These are phyloP conservation scores for Lateolabrax maculatus DNA, from an alignment of 2,797 vertebrate species.

Conservation along the genomic window DNA sequence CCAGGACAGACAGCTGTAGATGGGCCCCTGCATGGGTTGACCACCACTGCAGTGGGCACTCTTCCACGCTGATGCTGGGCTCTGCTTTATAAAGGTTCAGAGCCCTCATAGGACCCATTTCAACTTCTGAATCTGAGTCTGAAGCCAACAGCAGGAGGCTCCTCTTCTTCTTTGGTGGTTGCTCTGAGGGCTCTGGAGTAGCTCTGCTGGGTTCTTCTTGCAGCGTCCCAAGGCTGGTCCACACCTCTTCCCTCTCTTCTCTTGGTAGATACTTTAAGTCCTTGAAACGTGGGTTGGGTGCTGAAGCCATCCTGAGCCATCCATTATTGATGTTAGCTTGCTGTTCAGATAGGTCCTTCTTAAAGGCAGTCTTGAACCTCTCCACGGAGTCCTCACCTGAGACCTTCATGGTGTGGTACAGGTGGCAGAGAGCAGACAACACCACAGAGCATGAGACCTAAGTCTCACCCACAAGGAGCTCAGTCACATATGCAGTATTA, in stretches of 20 bases:
- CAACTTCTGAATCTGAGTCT: conserved; percentile 1
- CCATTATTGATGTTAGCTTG: background rate
- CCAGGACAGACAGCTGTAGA: background rate
- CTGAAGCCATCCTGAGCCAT: conserved; percentile 10
- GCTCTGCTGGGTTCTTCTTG: background rate
- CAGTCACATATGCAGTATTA: too few species aligned
- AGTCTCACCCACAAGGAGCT: too few species aligned
- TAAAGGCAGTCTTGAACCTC: conserved; percentile 27
- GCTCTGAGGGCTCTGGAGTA: conserved; percentile 13
- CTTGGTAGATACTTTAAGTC: conserved; percentile 18
- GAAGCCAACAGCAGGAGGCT: background rate
- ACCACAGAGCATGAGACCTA: too few species aligned
- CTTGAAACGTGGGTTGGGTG: background rate
- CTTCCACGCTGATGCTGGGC: conserved; percentile 5
- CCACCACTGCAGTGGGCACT: conserved; percentile 8
- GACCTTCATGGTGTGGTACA: too few species aligned
- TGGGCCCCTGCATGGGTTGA: background rate
- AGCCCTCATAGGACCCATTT: background rate
- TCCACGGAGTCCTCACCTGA: too few species aligned
- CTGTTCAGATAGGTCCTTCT: background rate
- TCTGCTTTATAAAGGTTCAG: conserved; percentile 1
- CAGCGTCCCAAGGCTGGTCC: conserved; percentile 18
- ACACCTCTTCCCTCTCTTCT: conserved; percentile 3
- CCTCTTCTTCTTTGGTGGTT: conserved; percentile 29
- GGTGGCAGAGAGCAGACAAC: too few species aligned